Percentiles rank a stretch among this genome's conserved stretches.
Conservation (phyloP, 2,113 vertebrate species). For the Vidua macroura region DNA sequence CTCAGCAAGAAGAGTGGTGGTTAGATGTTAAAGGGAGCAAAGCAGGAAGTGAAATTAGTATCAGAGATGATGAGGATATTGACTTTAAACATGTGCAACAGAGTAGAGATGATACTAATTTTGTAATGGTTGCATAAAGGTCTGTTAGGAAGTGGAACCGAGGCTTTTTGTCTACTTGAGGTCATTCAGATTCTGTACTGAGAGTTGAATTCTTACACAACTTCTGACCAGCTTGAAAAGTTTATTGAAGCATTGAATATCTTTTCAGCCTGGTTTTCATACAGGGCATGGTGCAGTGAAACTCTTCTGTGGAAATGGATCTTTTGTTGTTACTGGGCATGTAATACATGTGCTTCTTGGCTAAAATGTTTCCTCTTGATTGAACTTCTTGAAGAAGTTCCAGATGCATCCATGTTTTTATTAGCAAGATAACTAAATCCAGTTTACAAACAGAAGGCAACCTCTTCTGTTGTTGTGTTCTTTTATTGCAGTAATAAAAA, state of each 20-base stretch:
- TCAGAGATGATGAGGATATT: background rate
- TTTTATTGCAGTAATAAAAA: background rate
- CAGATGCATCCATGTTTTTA: background rate
- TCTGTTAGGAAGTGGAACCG: background rate
- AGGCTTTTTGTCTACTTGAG: background rate
- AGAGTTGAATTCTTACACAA: background rate
- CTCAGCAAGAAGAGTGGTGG: background rate
- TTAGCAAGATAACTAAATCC: background rate
- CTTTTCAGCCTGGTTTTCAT: background rate
- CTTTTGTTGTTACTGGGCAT: background rate
- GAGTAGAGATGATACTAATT: background rate
- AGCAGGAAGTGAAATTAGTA: background rate
- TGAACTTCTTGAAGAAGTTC: background rate
- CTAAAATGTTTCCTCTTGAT: background rate
- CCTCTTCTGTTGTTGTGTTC: background rate
- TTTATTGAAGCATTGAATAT: background rate
- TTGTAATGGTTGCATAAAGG: background rate
- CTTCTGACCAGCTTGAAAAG: background rate
- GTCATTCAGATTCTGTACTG: background rate
- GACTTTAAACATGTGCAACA: background rate
- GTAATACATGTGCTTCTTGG: background rate
- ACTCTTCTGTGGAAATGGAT: background rate
- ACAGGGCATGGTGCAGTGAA: background rate
- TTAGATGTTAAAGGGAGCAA: background rate
- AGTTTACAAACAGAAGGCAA: background rate